A percentile compares a stretch with the other conserved stretches of the same genome.
phyloP scores from a whole-genome alignment of 2,888 invertebrate species.

The Candidula unifasciata region DNA sequence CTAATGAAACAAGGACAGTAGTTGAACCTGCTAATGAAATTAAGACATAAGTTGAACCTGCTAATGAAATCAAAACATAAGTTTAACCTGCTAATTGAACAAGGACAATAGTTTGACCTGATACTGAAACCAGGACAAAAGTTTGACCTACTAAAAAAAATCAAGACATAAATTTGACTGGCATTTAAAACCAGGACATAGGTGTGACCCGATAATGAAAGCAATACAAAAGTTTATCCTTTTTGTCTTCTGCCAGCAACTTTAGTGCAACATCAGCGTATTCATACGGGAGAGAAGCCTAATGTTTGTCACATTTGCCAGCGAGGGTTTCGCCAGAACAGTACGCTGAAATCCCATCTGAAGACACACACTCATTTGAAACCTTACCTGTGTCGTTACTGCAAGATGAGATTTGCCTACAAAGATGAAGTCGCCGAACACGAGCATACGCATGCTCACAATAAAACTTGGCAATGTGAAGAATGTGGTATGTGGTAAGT shows the following conservation, averaged over 20 bases:
- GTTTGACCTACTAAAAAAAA: too few species aligned
- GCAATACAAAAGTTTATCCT: too few species aligned
- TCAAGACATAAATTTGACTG: too few species aligned
- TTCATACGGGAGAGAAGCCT: slow-evolving; percentile 46
- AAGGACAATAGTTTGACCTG: too few species aligned
- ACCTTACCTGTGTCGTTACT: slow-evolving; percentile 49
- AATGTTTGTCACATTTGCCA: slow-evolving; percentile 44
- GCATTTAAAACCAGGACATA: too few species aligned
- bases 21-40: too few species aligned
- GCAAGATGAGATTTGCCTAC: slow-evolving; percentile 46
- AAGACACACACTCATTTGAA: slow-evolving; percentile 43
- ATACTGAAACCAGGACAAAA: too few species aligned
- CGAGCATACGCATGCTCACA: slow-evolving; percentile 38
- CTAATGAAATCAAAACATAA: too few species aligned
- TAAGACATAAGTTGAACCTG: too few species aligned
- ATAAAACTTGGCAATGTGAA: slow-evolving; percentile 51
- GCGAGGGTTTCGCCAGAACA: slow-evolving; percentile 42
- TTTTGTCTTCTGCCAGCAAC: slow-evolving; percentile 30
- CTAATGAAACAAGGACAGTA: too few species aligned
- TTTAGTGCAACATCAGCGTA: slow-evolving; percentile 38
- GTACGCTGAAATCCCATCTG: slow-evolving; percentile 47
- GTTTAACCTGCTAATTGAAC: too few species aligned
- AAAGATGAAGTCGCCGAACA: slow-evolving; percentile 46
- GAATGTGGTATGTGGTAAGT: slow-evolving; percentile 51
- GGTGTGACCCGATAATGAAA: too few species aligned